Conservation (phyloP, 1,140 invertebrate genomes). For the Dufourea novaeangliae region DNA sequence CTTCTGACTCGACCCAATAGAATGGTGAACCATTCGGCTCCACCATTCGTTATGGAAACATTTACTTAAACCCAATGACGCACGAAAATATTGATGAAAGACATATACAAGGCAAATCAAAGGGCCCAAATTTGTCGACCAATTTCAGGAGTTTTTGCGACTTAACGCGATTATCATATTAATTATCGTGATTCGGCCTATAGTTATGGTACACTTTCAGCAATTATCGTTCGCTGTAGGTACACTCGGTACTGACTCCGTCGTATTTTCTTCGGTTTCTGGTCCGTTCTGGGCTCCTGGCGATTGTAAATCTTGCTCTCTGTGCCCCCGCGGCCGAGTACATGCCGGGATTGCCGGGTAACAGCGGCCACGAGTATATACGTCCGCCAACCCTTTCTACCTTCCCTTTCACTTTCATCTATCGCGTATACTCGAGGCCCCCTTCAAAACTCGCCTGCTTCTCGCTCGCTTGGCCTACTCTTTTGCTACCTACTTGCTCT, state of each 20-base stretch:
- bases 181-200: conserved; percentile 24
- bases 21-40: no score
- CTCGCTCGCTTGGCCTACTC: conserved; percentile 43
- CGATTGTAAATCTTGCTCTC: conserved; percentile 73
- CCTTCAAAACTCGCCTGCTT: conserved; percentile 56
- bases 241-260: conserved; percentile 25
- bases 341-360: conserved; percentile 59
- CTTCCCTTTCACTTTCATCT: conserved; percentile 79
- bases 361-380: conserved; percentile 67
- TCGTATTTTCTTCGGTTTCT: conserved; percentile 63
- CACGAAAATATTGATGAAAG: no score
- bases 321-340: conserved; percentile 62
- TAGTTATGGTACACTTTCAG: no score
- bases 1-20: no score
- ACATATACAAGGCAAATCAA: no score
- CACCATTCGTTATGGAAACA: no score
- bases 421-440: conserved; percentile 67
- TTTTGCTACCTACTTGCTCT: conserved; percentile 59
- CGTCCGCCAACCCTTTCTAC: conserved; percentile 76
- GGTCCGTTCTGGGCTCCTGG: conserved; percentile 56
- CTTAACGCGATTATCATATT: conserved; percentile 16
- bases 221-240: conserved; percentile 29
- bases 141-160: background rate
- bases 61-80: no score
- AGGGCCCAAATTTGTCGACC: no score